Evolutionary conservation across 2,113 vertebrate species (phyloP).

Genomic region (Python bivittatus): DNA sequence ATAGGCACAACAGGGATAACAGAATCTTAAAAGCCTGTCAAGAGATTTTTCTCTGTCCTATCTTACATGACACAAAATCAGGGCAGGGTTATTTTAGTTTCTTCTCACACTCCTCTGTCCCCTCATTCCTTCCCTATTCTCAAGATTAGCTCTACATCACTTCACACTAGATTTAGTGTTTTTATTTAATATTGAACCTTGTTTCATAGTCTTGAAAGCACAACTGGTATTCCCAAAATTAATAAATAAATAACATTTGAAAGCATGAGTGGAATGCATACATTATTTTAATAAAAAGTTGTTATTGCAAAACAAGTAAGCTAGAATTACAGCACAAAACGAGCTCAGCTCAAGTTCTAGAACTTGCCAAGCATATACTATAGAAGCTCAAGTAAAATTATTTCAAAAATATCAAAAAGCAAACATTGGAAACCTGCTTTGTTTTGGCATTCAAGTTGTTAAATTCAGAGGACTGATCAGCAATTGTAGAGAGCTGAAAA

Average conservation of each 20-base stretch:
- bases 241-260: background rate
- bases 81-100: background rate
- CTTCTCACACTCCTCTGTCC: background rate
- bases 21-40: background rate
- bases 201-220: background rate
- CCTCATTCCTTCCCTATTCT: too few relatives aligned
- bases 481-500: background rate
- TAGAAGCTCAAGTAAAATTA: background rate
- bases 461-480: background rate
- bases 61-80: background rate
- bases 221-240: background rate
- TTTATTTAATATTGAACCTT: background rate
- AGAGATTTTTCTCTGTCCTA: too few relatives aligned
- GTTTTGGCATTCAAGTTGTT: background rate
- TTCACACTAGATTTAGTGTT: background rate
- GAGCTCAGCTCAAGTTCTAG: too few relatives aligned
- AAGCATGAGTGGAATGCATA: background rate
- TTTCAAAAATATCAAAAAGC: background rate
- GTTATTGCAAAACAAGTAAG: background rate
- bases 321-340: background rate
- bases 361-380: background rate
- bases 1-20: background rate
- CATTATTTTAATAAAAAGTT: background rate
- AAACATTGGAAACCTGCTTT: background rate
- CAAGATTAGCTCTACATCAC: background rate